Percentiles rank a stretch among this genome's conserved stretches.
Evolutionary conservation across 2,888 invertebrate species (phyloP).

Genomic region (Biston betularia): DNA sequence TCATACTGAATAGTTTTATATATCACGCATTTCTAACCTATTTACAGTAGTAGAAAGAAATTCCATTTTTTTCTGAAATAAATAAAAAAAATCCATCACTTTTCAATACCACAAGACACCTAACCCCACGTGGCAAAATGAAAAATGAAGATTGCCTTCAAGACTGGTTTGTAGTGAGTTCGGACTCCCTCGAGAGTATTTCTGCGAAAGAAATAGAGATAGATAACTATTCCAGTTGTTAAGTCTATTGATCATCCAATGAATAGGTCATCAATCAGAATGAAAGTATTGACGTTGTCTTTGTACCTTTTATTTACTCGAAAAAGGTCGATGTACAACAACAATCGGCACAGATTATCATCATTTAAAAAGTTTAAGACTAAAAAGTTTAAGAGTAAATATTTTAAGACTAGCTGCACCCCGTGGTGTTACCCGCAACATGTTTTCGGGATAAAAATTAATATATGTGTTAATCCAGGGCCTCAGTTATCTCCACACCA

Average conservation of each 20-base stretch:
- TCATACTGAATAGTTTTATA: no score
- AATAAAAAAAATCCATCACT: constrained; percentile 9
- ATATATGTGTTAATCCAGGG: no score
- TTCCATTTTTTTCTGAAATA: neutral
- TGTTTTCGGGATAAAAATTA: no score
- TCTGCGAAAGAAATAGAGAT: constrained; percentile 16
- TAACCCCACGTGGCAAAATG: constrained; percentile 14
- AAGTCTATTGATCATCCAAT: constrained; percentile 29
- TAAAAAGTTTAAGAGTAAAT: no score
- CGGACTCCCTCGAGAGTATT: constrained; percentile 12
- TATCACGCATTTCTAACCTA: no score
- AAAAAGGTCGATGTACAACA: neutral
- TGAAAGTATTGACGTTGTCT: constrained; percentile 1
- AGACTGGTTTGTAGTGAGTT: constrained; percentile 15
- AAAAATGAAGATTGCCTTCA: constrained; percentile 26
- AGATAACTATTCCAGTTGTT: constrained; percentile 11
- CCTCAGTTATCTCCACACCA: no score
- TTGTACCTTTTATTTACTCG: neutral
- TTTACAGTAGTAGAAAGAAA: neutral
- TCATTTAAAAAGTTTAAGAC: neutral
- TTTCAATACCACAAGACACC: constrained; percentile 14
- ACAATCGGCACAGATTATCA: neutral
- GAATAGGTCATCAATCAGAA: constrained; percentile 36
- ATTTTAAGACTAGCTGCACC: no score
- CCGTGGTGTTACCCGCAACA: no score